Evolutionary conservation across 1,140 invertebrate species (phyloP).

Genomic region (Rhopalosiphum maidis): DNA sequence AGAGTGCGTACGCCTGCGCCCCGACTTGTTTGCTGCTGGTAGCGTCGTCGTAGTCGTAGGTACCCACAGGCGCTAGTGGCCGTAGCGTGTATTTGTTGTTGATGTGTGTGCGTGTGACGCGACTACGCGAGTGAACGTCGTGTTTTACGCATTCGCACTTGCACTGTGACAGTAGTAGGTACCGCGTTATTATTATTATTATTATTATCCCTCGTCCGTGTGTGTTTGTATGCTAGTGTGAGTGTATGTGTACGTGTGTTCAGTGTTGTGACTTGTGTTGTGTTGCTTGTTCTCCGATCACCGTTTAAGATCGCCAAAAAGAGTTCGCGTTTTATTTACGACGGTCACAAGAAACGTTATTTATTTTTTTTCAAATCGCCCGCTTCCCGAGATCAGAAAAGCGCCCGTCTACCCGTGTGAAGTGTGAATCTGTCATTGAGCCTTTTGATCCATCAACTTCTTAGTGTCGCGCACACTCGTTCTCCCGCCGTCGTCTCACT

Average conservation of each 20-base stretch:
- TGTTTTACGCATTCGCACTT: conserved; percentile 18
- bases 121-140: conserved; percentile 43
- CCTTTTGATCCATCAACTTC: neutral
- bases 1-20: neutral
- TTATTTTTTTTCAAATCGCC: neutral
- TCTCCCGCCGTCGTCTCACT: neutral
- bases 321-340: neutral
- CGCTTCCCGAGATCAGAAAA: neutral
- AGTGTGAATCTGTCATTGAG: neutral
- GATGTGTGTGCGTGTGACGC: conserved; percentile 35
- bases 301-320: neutral
- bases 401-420: neutral
- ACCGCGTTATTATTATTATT: neutral
- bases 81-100: neutral
- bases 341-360: neutral
- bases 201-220: neutral
- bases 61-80: neutral
- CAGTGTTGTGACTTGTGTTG: no score
- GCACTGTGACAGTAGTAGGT: neutral
- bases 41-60: neutral
- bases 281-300: no score
- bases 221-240: neutral
- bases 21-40: neutral
- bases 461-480: neutral
- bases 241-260: neutral